These are phyloP conservation scores for Elgonia sp. DNA, from an alignment of 2,888 invertebrate genomes.

Conservation along the genomic window DNA sequence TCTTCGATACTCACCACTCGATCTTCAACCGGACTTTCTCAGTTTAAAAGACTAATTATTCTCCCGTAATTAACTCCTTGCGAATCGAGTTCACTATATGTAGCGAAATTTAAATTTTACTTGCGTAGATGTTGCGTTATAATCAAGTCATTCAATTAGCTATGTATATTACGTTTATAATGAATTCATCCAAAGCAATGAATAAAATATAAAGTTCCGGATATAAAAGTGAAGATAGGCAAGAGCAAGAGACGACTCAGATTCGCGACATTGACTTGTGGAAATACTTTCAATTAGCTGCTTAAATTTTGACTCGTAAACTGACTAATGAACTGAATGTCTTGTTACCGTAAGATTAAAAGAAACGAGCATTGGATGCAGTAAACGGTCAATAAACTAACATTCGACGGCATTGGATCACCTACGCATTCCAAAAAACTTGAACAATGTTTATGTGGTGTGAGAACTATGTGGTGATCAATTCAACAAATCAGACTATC, in stretches of 20 bases:
- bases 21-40: constrained; percentile 75
- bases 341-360: constrained; percentile 63
- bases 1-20: constrained; percentile 80
- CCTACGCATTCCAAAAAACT: constrained; percentile 85
- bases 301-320: constrained; percentile 32
- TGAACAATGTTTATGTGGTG: constrained; percentile 65
- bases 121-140: constrained; percentile 61
- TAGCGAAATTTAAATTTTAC: constrained; percentile 58
- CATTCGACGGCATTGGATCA: constrained; percentile 80
- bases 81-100: constrained; percentile 60
- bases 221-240: no score
- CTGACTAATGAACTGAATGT: constrained; percentile 60
- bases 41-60: constrained; percentile 80
- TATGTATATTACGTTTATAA: constrained; percentile 52
- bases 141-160: constrained; percentile 70
- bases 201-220: not conserved
- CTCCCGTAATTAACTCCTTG: constrained; percentile 80
- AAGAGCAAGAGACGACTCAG: constrained; percentile 10
- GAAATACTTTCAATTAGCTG: constrained; percentile 19
- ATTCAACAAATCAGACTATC: constrained; percentile 80
- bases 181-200: constrained; percentile 32
- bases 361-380: constrained; percentile 83
- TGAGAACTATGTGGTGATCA: constrained; percentile 77
- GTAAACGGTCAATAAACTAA: constrained; percentile 79
- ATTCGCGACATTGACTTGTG: constrained; percentile 26